Conservation (phyloP, 2,888 invertebrate genomes). For the Drosophila recens region DNA sequence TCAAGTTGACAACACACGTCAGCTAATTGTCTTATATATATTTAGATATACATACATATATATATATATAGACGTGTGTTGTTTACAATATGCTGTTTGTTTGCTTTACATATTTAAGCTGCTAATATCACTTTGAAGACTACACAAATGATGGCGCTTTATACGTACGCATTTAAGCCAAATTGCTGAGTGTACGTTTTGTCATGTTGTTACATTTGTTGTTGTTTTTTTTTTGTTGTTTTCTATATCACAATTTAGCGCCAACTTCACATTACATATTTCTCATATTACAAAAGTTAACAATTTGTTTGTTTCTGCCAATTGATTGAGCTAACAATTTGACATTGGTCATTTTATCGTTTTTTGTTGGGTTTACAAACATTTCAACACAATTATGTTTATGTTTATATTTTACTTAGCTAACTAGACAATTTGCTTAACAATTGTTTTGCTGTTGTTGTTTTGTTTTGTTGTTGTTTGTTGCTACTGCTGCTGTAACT, state of each 20-base stretch:
- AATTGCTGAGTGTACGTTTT: conserved; percentile 6
- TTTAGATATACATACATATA: not conserved
- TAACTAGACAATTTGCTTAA: conserved; percentile 80
- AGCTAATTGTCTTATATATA: conserved; percentile 4
- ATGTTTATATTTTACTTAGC: conserved; percentile 62
- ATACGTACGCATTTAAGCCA: conserved; percentile 4
- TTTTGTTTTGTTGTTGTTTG: conserved; percentile 49
- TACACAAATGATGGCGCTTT: conserved; percentile 70
- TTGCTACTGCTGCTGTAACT: conserved; percentile 52
- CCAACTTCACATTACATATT: conserved; percentile 56
- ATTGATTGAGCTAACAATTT: conserved; percentile 73
- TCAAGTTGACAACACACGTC: conserved; percentile 17
- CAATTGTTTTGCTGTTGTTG: conserved; percentile 58
- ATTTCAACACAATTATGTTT: conserved; percentile 46
- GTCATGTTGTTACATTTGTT: conserved; percentile 55
- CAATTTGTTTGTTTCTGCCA: conserved; percentile 56
- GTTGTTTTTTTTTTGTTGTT: conserved; percentile 40
- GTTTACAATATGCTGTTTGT: conserved; percentile 31
- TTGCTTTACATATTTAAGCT: conserved; percentile 47
- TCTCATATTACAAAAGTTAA: conserved; percentile 78
- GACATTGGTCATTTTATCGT: conserved; percentile 62
- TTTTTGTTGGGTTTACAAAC: conserved; percentile 49
- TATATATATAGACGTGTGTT: conserved; percentile 10
- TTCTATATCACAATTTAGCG: conserved; percentile 73
- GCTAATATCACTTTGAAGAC: conserved; percentile 79